Conservation (phyloP, 2,797 vertebrate genomes). For the Chlorospingus semifuscus region DNA sequence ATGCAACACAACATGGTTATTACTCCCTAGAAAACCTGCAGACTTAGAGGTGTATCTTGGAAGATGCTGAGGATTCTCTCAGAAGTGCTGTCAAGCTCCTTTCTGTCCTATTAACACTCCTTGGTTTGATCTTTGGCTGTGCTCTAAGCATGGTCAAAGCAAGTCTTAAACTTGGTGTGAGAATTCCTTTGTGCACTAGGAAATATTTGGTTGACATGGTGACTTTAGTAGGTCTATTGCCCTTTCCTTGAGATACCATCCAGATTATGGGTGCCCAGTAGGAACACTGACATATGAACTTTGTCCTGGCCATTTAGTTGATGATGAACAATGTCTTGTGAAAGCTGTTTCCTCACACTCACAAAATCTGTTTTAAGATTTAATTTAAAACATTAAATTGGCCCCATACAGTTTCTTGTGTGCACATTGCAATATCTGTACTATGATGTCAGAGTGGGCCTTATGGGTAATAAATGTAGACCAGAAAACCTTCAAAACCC, state of each 20-base stretch:
- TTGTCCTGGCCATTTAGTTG: not conserved
- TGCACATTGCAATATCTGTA: not conserved
- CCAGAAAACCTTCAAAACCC: not conserved
- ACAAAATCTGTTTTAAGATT: not conserved
- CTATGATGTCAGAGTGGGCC: not conserved
- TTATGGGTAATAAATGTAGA: not conserved
- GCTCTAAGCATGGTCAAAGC: not conserved
- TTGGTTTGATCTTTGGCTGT: not conserved
- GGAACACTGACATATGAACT: not conserved
- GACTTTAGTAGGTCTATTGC: not conserved
- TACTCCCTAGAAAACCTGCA: not conserved
- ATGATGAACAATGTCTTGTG: not conserved
- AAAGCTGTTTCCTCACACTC: not conserved
- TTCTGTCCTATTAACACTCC: not conserved
- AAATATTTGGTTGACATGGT: not conserved
- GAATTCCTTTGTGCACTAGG: not conserved
- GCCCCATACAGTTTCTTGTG: not conserved
- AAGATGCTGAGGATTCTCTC: not conserved
- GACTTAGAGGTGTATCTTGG: not conserved
- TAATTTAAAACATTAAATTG: not conserved
- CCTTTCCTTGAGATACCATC: not conserved
- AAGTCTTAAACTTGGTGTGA: not conserved
- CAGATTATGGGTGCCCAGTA: not conserved
- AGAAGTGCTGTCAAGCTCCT: not conserved
- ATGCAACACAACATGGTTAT: not conserved